Evolutionary conservation across 2,113 vertebrate genomes (phyloP).

Genomic region (Nycticebus coucang): DNA sequence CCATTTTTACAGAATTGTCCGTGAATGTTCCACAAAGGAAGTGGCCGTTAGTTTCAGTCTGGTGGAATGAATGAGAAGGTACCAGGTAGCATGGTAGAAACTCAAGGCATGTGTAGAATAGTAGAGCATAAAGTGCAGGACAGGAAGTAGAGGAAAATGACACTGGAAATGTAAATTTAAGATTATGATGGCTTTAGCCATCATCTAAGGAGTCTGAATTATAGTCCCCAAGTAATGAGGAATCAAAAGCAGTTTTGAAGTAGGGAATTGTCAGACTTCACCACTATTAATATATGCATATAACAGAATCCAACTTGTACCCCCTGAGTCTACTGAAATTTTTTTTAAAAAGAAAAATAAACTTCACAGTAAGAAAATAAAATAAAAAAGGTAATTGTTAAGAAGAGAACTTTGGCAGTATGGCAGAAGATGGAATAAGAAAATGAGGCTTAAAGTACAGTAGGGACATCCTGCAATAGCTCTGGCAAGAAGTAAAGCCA

Average conservation of each 20-base stretch:
- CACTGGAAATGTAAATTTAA: neutral
- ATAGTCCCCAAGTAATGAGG: neutral
- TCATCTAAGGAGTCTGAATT: neutral
- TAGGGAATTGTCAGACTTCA: neutral
- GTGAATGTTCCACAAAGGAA: neutral
- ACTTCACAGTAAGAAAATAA: too few species aligned
- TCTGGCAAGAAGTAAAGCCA: neutral
- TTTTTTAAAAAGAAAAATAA: too few species aligned
- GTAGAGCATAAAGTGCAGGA: neutral
- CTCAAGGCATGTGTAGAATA: neutral
- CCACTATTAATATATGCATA: too few species aligned
- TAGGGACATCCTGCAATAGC: neutral
- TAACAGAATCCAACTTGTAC: too few species aligned
- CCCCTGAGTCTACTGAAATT: too few species aligned
- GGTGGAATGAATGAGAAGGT: neutral
- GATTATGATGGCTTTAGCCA: neutral
- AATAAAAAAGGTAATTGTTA: neutral
- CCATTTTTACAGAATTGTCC: neutral
- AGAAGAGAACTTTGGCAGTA: neutral
- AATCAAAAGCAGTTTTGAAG: neutral
- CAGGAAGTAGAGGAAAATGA: neutral
- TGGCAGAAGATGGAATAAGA: neutral
- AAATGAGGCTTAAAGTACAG: constrained; percentile 23
- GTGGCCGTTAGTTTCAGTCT: neutral
- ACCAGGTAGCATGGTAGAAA: neutral